A percentile compares a stretch with the other conserved stretches of the same genome.
These are phyloP conservation scores for Apis dorsata DNA, from an alignment of 1,140 invertebrate species.

Conservation along the genomic window DNA sequence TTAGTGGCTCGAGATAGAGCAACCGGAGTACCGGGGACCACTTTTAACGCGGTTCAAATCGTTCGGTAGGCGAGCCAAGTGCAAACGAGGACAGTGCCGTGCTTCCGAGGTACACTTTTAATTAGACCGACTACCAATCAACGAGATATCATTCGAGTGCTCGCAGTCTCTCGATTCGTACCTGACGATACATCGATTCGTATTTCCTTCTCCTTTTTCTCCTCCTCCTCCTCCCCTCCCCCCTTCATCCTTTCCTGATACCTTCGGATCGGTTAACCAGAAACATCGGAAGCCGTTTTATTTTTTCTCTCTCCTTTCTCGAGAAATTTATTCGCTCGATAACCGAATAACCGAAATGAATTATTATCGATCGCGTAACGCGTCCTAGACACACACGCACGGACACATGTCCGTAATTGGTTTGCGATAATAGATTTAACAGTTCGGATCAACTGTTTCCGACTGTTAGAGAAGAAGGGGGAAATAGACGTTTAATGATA, in stretches of 20 bases:
- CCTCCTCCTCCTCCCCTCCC: too few relatives aligned
- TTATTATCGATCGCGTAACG: conserved; percentile 47
- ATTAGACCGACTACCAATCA: conserved; percentile 44
- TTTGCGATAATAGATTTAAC: conserved; percentile 39
- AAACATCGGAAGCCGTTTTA: too few relatives aligned
- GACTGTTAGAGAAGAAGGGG: background rate
- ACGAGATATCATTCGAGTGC: background rate
- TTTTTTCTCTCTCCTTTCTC: background rate
- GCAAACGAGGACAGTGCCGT: background rate
- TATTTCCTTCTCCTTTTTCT: too few relatives aligned
- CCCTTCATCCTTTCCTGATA: too few relatives aligned
- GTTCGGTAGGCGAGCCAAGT: background rate
- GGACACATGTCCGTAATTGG: conserved; percentile 28
- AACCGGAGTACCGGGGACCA: conserved; percentile 10
- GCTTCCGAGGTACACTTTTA: conserved; percentile 45
- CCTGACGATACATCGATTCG: background rate
- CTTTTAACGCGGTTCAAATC: conserved; percentile 26
- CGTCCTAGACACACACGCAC: background rate
- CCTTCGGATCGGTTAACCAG: too few relatives aligned
- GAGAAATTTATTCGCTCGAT: conserved; percentile 38
- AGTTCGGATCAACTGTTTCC: conserved; percentile 28
- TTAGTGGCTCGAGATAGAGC: conserved; percentile 45
- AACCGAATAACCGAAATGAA: conserved; percentile 25
- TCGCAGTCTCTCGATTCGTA: background rate
- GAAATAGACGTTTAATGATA: conserved; percentile 10